Evolutionary conservation across 2,113 vertebrate genomes (phyloP), one percentile per base, ranked within the genome.

Genomic region (Phylloscopus trochilus): DNA sequence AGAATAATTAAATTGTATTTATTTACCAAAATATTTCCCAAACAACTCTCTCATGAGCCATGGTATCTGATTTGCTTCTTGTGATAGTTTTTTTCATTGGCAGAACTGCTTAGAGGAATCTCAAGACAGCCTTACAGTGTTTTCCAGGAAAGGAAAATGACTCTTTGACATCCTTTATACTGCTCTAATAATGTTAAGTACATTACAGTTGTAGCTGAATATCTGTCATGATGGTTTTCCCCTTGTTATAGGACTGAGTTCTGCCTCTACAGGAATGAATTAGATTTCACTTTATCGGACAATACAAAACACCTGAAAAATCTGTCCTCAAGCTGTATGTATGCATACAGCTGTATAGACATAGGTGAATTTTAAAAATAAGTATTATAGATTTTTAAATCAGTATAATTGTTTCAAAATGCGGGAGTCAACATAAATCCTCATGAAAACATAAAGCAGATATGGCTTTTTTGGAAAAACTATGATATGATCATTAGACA

Each of bases 141-240:
- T 93, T 97, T 95, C 89, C 76, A 77, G 81, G 87, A 95, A 93
- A 91, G 44, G 64, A 85, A 87, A 84, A 87, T 76, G 0, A 64
- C 47, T 89, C 35, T 73, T 87, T 77, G 77, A 53, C 15, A 31
- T 84, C 26, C 46, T 10, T 87, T 91, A 35, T 64, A 47, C 30
- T 49, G 9, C 53, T 69, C 5, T 64, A 95, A 87, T 58, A 35
- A 52, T 55, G 49, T 92, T 95, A 93, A 75, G 12, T 26, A 53
- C 13, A 2, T 94, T 83, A 68, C 80, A 94, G 46, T 78, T 83
- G 27, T 27, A 90, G 59, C 15, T 37, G 41, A 69, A 18, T 86
- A 93, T 83, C 35, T 79, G 24, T 76, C 85, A 76, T 19, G 24
- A 76, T 90, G 24, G 11, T 47, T 92, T 91, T 44, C 10, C 13